Percentiles rank a stretch among this genome's conserved stretches.
Evolutionary conservation across 1,140 invertebrate genomes (phyloP).

Genomic region (Episyrphus balteatus): DNA sequence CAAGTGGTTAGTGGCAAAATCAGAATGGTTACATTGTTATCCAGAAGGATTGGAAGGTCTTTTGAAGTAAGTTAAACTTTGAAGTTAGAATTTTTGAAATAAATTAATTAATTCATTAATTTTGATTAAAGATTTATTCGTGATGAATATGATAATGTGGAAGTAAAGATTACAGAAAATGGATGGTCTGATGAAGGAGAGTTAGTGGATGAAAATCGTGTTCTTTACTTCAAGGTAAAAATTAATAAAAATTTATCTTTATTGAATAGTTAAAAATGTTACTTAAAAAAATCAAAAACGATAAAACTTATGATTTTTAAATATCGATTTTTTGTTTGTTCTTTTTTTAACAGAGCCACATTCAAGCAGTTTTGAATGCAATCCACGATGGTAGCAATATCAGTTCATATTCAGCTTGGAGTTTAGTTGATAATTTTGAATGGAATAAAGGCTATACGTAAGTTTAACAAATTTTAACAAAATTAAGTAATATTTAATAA

Average conservation of each 20-base stretch:
- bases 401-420: slow-evolving; percentile 59
- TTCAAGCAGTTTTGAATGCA: slow-evolving; percentile 53
- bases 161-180: slow-evolving; percentile 58
- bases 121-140: slow-evolving; percentile 48
- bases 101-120: too few species aligned
- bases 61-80: slow-evolving; percentile 35
- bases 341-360: slow-evolving; percentile 37
- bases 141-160: slow-evolving; percentile 13
- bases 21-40: slow-evolving; percentile 8
- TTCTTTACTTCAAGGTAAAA: slow-evolving; percentile 25
- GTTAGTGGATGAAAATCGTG: slow-evolving; percentile 41
- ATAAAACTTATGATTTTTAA: background rate
- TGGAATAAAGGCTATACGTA: slow-evolving; percentile 54
- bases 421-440: slow-evolving; percentile 70
- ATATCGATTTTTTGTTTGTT: background rate
- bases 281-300: too few species aligned
- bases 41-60: slow-evolving; percentile 41
- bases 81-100: too few species aligned
- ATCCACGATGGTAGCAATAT: slow-evolving; percentile 54
- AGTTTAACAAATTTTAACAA: slow-evolving; percentile 22
- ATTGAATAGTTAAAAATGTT: too few species aligned
- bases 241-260: background rate
- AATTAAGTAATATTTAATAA: background rate
- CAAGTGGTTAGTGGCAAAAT: slow-evolving; percentile 38
- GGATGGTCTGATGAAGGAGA: slow-evolving; percentile 45